Evolutionary conservation across 2,888 invertebrate genomes (phyloP).

Genomic region (Holacanthella duospinosa): DNA sequence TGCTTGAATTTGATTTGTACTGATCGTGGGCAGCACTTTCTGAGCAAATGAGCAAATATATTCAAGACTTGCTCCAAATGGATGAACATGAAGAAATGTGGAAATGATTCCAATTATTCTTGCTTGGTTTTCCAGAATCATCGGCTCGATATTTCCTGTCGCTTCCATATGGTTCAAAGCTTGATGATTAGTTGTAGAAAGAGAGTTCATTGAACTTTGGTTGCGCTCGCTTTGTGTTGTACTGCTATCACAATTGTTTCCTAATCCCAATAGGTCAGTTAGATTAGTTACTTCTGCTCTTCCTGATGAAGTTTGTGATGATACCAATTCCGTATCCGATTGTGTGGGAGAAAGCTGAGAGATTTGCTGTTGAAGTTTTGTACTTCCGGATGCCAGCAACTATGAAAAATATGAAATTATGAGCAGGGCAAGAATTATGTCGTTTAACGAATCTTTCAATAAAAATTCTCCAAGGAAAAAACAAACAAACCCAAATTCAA

Average conservation of each 20-base stretch:
- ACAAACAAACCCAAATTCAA: no score
- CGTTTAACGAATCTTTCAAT: no score
- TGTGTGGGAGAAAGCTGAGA: neutral
- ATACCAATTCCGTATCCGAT: neutral
- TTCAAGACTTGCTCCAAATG: slow-evolving; percentile 79
- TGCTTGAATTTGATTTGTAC: slow-evolving; percentile 64
- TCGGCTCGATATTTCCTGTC: neutral
- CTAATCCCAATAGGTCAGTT: no score
- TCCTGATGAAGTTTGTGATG: neutral
- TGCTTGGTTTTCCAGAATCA: slow-evolving; percentile 51
- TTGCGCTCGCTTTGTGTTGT: neutral
- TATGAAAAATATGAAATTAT: no score
- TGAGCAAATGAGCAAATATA: slow-evolving; percentile 85
- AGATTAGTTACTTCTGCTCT: neutral
- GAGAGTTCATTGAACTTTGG: neutral
- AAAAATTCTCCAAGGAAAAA: no score
- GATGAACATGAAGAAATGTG: slow-evolving; percentile 84
- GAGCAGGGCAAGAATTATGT: no score
- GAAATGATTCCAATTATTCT: slow-evolving; percentile 76
- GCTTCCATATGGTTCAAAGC: no score
- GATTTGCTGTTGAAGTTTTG: neutral
- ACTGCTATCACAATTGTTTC: slow-evolving; percentile 5
- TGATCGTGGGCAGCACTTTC: slow-evolving; percentile 60
- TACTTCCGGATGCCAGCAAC: no score
- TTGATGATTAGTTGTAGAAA: neutral